Base-by-base conservation (phyloP, 1,140 invertebrate genomes). In the Rhopalosiphum padi region DNA sequence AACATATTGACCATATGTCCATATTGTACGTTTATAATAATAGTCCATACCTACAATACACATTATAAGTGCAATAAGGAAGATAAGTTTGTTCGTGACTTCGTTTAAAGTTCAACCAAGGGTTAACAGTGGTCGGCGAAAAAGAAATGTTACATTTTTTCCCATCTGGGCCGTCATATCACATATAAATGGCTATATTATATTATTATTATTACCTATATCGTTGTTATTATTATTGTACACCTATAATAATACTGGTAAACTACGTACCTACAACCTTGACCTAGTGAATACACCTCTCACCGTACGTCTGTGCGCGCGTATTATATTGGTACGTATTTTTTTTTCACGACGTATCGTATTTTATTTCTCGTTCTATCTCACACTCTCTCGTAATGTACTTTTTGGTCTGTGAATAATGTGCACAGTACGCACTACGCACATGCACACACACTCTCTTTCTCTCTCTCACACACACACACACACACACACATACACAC, bases 231-330 rank as follows among this genome's bases (percentile, higher is more conserved):
- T 86, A 43, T 43, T 22, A 30, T 23, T 21, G 23, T 30, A 48
- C 18, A 83, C 6, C 6, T n/a, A 48, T 2, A 25, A 41, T 83
- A 22, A 77, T 46, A 46, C 23, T 41, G 83, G 83, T 46, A 86
- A 41, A 43, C 35, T 43, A 83, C 41, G 25, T 30, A 15, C 23
- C 2, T 18, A 37, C 46, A 88, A 88, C 86, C 86, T 88, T 88
- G 86, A 88, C 86, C 86, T 88, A 88, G 46, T 88, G 43, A 25
- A 48, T 35, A 43, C 23, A 77, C 90, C 90, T 91, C 90, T 91
- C 90, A 77, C 90, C 30, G 89, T 60, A 77, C 25, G 83, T 86
- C 22, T 41, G 86, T 2, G 86, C 30, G 30, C n/a, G 48, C 30
- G 41, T 51, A 86, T 46, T 83, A 35, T 41, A 35, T 41, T 11